phyloP scores from a whole-genome alignment of 2,113 vertebrate genomes.

The Gambusia holbrooki region DNA sequence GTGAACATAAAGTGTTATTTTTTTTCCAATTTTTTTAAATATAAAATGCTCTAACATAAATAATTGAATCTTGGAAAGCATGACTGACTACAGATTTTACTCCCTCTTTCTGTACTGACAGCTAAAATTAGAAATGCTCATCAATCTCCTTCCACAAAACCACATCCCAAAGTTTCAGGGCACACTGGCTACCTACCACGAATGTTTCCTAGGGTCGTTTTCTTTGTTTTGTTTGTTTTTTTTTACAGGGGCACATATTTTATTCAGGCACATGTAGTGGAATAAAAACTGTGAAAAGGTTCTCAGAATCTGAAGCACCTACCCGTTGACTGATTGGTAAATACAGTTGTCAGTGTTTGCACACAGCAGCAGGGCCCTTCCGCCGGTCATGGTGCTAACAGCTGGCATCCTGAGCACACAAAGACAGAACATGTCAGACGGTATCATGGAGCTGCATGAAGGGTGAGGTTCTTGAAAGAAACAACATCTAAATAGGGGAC shows the following conservation, averaged over 20 bases:
- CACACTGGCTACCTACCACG: neutral
- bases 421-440: constrained; percentile 13
- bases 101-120: too few relatives aligned
- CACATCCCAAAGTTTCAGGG: too few relatives aligned
- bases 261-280: neutral
- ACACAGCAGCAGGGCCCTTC: constrained; percentile 83
- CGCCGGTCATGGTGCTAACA: constrained; percentile 93
- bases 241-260: neutral
- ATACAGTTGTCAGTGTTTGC: constrained; percentile 83
- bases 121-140: too few relatives aligned
- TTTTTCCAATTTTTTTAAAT: too few relatives aligned
- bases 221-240: too few relatives aligned
- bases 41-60: too few relatives aligned
- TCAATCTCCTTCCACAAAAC: too few relatives aligned
- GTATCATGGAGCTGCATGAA: neutral
- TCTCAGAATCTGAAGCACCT: constrained; percentile 39
- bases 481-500: neutral
- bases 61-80: too few relatives aligned
- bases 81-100: too few relatives aligned
- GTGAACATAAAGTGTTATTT: too few relatives aligned
- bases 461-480: neutral
- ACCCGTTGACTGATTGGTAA: constrained; percentile 85
- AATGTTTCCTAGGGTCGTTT: neutral
- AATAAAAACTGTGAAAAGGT: neutral
- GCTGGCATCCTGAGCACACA: constrained; percentile 76